A percentile compares a stretch with the other conserved stretches of the same genome.
phyloP scores from a whole-genome alignment of 2,888 invertebrate genomes.

The Lomographa bimaculata region DNA sequence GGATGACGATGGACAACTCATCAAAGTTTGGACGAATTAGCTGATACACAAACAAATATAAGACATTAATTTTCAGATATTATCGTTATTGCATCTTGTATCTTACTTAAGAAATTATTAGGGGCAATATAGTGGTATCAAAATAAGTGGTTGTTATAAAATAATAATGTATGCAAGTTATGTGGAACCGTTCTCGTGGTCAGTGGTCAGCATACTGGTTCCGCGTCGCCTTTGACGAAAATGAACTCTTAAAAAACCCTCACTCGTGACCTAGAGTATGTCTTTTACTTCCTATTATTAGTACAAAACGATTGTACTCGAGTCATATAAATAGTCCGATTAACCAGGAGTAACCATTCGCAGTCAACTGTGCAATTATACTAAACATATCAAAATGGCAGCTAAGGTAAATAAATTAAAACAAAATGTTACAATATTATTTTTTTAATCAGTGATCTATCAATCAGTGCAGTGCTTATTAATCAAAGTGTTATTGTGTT shows the following conservation, averaged over 20 bases:
- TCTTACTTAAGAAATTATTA: too few relatives aligned
- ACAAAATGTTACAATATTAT: too few relatives aligned
- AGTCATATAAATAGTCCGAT: slow-evolving; percentile 64
- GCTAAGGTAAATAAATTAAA: slow-evolving; percentile 73
- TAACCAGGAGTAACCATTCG: slow-evolving; percentile 68
- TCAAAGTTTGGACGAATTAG: too few relatives aligned
- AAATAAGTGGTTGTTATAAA: too few relatives aligned
- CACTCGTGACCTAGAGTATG: slow-evolving; percentile 69
- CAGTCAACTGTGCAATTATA: slow-evolving; percentile 71
- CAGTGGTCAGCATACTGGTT: slow-evolving; percentile 44
- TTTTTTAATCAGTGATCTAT: too few relatives aligned
- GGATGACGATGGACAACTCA: too few relatives aligned
- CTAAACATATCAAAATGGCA: slow-evolving; percentile 74
- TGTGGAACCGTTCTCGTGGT: slow-evolving; percentile 19
- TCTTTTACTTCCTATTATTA: slow-evolving; percentile 76
- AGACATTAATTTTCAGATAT: too few relatives aligned
- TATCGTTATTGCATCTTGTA: too few relatives aligned
- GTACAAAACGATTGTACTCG: slow-evolving; percentile 60
- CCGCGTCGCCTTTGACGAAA: slow-evolving; percentile 69
- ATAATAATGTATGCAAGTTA: background rate
- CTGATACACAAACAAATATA: too few relatives aligned
- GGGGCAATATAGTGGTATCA: too few relatives aligned
- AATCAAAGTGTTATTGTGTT: background rate
- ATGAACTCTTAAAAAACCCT: slow-evolving; percentile 66
- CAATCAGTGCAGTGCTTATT: slow-evolving; percentile 16